Evolutionary conservation across 2,797 vertebrate species (phyloP), one percentile per base, ranked within the genome.

Genomic region (Yasuhikotakia modesta): DNA sequence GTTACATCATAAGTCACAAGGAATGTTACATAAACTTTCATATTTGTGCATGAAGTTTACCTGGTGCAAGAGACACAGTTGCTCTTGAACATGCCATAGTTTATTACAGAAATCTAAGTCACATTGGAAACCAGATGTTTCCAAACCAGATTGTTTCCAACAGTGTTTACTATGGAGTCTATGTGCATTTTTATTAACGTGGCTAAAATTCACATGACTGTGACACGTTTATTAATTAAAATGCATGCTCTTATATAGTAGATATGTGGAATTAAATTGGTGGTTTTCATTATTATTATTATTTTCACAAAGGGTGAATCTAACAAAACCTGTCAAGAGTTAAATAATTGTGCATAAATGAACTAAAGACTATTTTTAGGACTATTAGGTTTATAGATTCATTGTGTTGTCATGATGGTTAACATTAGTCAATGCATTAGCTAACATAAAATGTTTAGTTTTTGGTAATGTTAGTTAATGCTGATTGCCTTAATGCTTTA

Each of bases 201-300:
- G 65, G 57, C 70, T 82, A 78, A 82, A 78, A 85, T 85, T 84
- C 77, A 80, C 84, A 79, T 68, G 78, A 80, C 81, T 73, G 48
- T 55, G 60, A 65, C 85, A 83, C 81, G 82, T 86, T 79, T 73
- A 67, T 76, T 57, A 21, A 17, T 58, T 22, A 45, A 32, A 35
- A 24, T 69, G 82, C 85, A 86, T 86, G 85, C 74, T 50, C 24
- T 55, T 60, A 48, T 68, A 45, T 67, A 73, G 77, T 79, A 2
- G 50, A 79, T 85, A 80, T 82, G 84, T 64, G 72, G 57, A 70
- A 60, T 70, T 52, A 7, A 8, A 74, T 21, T 35, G 39, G 65
- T 60, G 64, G 1, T 65, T 57, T 0, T 76, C 35, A 39, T 39
- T 2, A 27, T 30, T 67, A 57, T 77, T 69, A 27, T 27, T 39